Percentiles rank a stretch among this genome's conserved stretches.
Conservation (phyloP, 1,140 invertebrate genomes). For the Dolichoris vasculosae region DNA sequence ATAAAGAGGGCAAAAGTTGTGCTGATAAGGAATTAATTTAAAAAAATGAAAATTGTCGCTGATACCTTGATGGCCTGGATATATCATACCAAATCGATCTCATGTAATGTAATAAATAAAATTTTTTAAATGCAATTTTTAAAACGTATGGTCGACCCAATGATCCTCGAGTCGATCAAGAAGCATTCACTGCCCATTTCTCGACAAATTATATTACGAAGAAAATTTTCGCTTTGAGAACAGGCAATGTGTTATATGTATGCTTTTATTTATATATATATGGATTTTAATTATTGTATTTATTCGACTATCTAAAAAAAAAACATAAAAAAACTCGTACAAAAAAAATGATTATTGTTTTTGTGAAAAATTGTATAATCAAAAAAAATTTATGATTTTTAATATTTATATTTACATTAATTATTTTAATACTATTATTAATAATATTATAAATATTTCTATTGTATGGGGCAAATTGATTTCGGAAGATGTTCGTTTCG, state of each 20-base stretch:
- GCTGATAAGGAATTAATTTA: slow-evolving; percentile 3
- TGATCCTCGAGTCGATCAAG: slow-evolving; percentile 48
- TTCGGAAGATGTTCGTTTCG: slow-evolving; percentile 39
- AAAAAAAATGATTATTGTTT: slow-evolving; percentile 36
- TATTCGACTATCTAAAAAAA: slow-evolving; percentile 16
- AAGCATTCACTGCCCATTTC: slow-evolving; percentile 51
- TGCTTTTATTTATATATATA: slow-evolving; percentile 13
- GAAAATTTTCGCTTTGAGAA: slow-evolving; percentile 26
- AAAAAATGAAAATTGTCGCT: slow-evolving; percentile 54
- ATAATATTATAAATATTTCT: slow-evolving; percentile 28
- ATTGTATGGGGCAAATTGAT: slow-evolving; percentile 39
- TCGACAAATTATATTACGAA: slow-evolving; percentile 34
- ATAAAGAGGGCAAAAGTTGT: slow-evolving; percentile 11
- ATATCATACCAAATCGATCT: slow-evolving; percentile 73
- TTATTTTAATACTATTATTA: slow-evolving; percentile 35
- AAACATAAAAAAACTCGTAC: background rate
- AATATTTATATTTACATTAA: slow-evolving; percentile 26
- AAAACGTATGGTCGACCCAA: slow-evolving; percentile 64
- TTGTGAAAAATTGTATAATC: background rate
- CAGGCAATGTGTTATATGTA: slow-evolving; percentile 35
- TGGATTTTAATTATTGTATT: slow-evolving; percentile 25
- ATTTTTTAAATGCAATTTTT: slow-evolving; percentile 69
- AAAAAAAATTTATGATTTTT: background rate
- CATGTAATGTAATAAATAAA: slow-evolving; percentile 63
- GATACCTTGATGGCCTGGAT: slow-evolving; percentile 67